These are phyloP conservation scores for Eira barbara DNA, from an alignment of 2,113 vertebrate species.

Conservation along the genomic window DNA sequence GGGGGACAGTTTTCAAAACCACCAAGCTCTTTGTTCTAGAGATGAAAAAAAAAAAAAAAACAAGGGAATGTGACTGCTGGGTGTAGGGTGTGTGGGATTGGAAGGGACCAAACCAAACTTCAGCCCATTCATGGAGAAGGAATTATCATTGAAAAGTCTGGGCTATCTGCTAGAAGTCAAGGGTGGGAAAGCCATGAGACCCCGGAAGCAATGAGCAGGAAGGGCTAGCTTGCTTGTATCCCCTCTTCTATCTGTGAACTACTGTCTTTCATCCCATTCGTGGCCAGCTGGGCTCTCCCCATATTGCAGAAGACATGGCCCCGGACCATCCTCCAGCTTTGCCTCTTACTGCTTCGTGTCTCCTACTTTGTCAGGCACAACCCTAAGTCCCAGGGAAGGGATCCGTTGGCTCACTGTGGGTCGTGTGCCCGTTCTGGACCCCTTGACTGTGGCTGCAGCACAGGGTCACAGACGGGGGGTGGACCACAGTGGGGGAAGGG, in stretches of 20 bases:
- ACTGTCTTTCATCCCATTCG: background rate
- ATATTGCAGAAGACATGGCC: background rate
- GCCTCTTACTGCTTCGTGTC: too few relatives aligned
- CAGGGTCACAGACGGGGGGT: background rate
- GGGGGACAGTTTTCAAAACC: background rate
- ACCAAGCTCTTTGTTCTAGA: accelerated
- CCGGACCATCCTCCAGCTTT: accelerated
- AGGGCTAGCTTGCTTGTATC: background rate
- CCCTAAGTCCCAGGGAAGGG: background rate
- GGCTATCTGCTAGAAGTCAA: background rate
- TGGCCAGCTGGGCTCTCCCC: background rate
- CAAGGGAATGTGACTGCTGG: background rate
- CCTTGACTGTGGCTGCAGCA: background rate
- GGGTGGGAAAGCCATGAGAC: accelerated
- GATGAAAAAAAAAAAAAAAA: background rate
- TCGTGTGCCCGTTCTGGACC: background rate
- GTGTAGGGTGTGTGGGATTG: accelerated
- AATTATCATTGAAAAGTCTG: background rate
- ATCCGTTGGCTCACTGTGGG: accelerated
- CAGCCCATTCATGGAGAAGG: background rate
- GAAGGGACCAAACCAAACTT: background rate
- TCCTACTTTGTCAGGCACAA: background rate
- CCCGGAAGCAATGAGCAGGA: background rate
- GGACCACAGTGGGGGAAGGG: too few relatives aligned
- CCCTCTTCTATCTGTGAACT: background rate